Evolutionary conservation across 1,140 invertebrate species (phyloP).

Genomic region (Trachymyrmex septentrionalis): DNA sequence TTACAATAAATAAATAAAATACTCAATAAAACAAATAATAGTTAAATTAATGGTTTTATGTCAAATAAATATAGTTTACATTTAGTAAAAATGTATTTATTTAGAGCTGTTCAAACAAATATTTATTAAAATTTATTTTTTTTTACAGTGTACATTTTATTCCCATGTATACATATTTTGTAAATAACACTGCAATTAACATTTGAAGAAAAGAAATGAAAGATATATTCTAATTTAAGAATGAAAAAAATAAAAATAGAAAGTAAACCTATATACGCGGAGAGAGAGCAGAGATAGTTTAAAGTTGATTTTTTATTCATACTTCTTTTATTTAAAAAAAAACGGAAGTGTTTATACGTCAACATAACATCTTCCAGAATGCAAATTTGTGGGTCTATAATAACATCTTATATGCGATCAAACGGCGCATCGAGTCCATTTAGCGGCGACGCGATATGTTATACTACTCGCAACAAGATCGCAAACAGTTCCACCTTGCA

Average conservation of each 20-base stretch:
- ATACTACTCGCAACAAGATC: constrained; percentile 27
- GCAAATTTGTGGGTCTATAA: constrained; percentile 46
- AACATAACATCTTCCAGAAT: constrained; percentile 13
- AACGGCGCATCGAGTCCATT: constrained; percentile 42
- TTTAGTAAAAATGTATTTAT: too few relatives aligned
- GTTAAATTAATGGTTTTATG: too few relatives aligned
- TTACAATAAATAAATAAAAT: too few relatives aligned
- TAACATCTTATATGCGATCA: constrained; percentile 14
- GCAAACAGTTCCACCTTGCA: constrained; percentile 41
- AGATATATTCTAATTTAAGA: background rate
- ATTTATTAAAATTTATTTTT: too few relatives aligned
- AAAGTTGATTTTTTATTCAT: background rate
- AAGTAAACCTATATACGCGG: background rate
- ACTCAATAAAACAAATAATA: too few relatives aligned
- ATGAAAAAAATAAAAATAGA: background rate
- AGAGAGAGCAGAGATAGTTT: background rate
- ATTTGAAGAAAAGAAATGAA: background rate
- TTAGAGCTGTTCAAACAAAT: too few relatives aligned
- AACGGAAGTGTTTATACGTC: background rate
- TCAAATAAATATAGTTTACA: too few relatives aligned
- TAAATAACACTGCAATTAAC: background rate
- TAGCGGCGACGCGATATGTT: constrained; percentile 45
- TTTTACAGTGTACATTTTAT: background rate
- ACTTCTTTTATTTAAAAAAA: background rate
- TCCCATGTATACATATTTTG: background rate